Conservation (phyloP, 2,888 invertebrate species). For the Dasysyrphus tricinctus region DNA sequence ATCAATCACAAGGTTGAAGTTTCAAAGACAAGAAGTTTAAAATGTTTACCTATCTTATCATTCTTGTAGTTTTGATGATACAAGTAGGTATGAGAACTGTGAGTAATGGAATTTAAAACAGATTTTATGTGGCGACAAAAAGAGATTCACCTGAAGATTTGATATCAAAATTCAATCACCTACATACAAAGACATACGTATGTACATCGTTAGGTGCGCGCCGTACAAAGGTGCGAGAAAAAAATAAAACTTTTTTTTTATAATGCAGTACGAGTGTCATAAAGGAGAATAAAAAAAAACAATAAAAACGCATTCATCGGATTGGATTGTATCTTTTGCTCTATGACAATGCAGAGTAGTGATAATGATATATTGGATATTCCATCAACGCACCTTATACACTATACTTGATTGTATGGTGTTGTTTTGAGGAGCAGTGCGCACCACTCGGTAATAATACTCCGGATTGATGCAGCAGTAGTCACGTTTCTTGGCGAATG, state of each 20-base stretch:
- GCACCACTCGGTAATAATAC: neutral
- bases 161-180: conserved; percentile 57
- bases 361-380: conserved; percentile 69
- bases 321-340: conserved; percentile 21
- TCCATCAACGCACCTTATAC: conserved; percentile 69
- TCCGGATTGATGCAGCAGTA: conserved; percentile 35
- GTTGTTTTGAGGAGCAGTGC: conserved; percentile 5
- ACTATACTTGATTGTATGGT: conserved; percentile 22
- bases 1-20: conserved; percentile 57
- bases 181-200: neutral
- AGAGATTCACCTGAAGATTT: conserved; percentile 41
- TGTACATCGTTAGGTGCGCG: conserved; percentile 32
- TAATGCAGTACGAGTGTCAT: conserved; percentile 56
- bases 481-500: conserved; percentile 62
- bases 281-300: neutral
- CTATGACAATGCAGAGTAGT: conserved; percentile 37
- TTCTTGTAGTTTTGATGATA: neutral
- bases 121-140: conserved; percentile 45
- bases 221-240: conserved; percentile 43
- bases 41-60: conserved; percentile 17
- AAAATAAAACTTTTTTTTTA: conserved; percentile 21
- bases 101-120: conserved; percentile 53
- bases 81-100: neutral
- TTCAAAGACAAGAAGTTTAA: conserved; percentile 17
- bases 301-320: conserved; percentile 60